Base-by-base conservation (phyloP, 2,113 vertebrate genomes). In the Apodemus sylvaticus region DNA sequence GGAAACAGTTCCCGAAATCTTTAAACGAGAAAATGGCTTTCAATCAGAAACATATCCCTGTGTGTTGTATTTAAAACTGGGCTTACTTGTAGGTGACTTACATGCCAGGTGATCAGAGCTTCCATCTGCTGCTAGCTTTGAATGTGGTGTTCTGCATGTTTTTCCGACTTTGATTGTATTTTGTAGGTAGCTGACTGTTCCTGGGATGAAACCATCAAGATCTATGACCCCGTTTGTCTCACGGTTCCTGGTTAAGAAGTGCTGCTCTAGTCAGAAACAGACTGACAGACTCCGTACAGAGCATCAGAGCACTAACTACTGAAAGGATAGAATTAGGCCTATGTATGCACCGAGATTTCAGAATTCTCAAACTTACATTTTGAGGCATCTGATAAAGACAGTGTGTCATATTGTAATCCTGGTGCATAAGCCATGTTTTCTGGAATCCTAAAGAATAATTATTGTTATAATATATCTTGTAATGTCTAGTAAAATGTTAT, bases 191-290 rank as follows among this genome's bases (percentile, higher is more conserved):
- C 99, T 95, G 99, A 99, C 98, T 99, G 99, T 95, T 99, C 99
- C 92, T 99, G 99, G 99, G 99, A 99, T 0, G 99, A 99, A 98
- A 99, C 99, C 0, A 98, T 99, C 98, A 99, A 99, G 98, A 98
- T 99, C 97, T 99, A 99, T 97, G 98, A 98, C 13, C 99, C 99
- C 2, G 97, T 98, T 0, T 99, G 99, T 97, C 98, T 99, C 90
- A 62, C 98, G 55, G 17, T 97, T 97, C 96, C 98, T 96, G 92
- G 97, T 79, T 98, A 98, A 97, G 92, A 97, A 70, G 64, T 20
- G 58, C 48, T 31, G 11, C 71, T 62, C 3, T 94, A 60, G 20
- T 79, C 62, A 87, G 70, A 78, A 82, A 64, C 89, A 86, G 93
- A 94, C 68, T 58, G 68, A 95, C 64, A 86, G 93, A 83, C 62